phyloP scores from a whole-genome alignment of 1,140 invertebrate species.

The Drosophila tani region DNA sequence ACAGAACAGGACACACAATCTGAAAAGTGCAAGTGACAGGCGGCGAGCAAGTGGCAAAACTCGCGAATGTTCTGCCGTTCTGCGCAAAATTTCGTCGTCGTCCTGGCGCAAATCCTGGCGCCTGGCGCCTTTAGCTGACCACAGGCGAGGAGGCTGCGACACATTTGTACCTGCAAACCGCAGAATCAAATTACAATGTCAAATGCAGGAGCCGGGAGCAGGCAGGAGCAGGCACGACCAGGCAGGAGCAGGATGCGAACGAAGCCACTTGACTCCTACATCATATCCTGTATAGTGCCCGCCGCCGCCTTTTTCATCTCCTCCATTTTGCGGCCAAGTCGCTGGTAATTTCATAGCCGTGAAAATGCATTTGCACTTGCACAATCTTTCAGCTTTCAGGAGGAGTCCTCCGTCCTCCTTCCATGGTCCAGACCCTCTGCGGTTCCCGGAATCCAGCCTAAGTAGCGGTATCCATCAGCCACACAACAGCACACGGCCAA shows the following conservation, averaged over 20 bases:
- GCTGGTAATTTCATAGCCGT: constrained; percentile 71
- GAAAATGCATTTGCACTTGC: constrained; percentile 66
- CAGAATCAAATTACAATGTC: constrained; percentile 76
- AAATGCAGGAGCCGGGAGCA: constrained; percentile 4
- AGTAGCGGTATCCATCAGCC: constrained; percentile 75
- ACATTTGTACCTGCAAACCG: constrained; percentile 54
- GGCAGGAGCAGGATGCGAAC: not conserved
- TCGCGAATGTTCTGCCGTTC: constrained; percentile 5
- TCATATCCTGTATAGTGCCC: not conserved
- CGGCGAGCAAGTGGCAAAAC: constrained; percentile 45
- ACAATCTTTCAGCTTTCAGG: constrained; percentile 62
- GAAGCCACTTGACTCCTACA: constrained; percentile 31
- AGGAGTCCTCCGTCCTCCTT: not conserved
- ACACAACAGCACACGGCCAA: constrained; percentile 52
- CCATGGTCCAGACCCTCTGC: not conserved
- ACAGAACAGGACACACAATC: constrained; percentile 37
- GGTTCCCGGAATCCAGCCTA: constrained; percentile 40
- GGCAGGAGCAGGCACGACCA: not conserved
- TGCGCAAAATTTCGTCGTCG: constrained; percentile 15
- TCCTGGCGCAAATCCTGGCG: constrained; percentile 15
- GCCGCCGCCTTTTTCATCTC: not conserved
- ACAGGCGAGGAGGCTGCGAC: constrained; percentile 16
- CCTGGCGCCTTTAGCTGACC: constrained; percentile 44
- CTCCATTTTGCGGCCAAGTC: constrained; percentile 23
- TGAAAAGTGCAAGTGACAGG: constrained; percentile 59